A percentile compares a stretch with the other conserved stretches of the same genome.
These are phyloP conservation scores for Brachyopa scutellaris DNA, from an alignment of 2,888 invertebrate species.

Conservation along the genomic window DNA sequence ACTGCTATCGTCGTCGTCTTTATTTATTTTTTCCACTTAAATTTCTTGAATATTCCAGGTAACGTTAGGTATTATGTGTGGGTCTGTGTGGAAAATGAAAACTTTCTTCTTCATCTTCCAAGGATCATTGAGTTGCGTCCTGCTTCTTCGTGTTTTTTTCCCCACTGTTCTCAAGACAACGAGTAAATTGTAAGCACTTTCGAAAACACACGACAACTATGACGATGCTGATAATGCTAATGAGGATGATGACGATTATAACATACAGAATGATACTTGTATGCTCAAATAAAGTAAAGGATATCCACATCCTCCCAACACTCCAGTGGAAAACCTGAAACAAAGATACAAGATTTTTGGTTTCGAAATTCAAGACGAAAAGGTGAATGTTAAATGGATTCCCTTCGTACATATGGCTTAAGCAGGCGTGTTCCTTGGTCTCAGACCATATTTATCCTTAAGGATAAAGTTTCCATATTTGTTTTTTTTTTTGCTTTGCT, in stretches of 20 bases:
- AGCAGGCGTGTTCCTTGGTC: constrained; percentile 16
- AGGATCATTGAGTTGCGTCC: neutral
- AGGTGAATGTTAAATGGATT: constrained; percentile 56
- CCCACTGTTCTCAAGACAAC: too few species aligned
- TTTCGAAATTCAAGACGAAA: constrained; percentile 30
- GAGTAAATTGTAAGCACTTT: constrained; percentile 13
- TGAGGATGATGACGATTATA: constrained; percentile 48
- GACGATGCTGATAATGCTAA: constrained; percentile 36
- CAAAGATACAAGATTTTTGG: constrained; percentile 4
- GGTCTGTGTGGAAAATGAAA: neutral
- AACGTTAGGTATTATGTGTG: neutral
- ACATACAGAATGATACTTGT: constrained; percentile 24
- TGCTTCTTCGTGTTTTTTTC: neutral
- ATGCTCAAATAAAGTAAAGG: constrained; percentile 20
- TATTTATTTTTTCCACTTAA: neutral
- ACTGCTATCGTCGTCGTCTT: neutral
- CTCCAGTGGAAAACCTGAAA: constrained; percentile 32
- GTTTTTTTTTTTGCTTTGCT: constrained; percentile 10
- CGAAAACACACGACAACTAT: neutral
- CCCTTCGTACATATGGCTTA: constrained; percentile 39
- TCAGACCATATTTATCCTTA: neutral
- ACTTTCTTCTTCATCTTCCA: neutral
- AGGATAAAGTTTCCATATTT: constrained; percentile 25
- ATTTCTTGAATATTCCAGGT: neutral
- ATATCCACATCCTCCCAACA: constrained; percentile 21